Evolutionary conservation across 2,113 vertebrate species (phyloP), one percentile per base, ranked within the genome.

Genomic region (Rhinopithecus roxellana): DNA sequence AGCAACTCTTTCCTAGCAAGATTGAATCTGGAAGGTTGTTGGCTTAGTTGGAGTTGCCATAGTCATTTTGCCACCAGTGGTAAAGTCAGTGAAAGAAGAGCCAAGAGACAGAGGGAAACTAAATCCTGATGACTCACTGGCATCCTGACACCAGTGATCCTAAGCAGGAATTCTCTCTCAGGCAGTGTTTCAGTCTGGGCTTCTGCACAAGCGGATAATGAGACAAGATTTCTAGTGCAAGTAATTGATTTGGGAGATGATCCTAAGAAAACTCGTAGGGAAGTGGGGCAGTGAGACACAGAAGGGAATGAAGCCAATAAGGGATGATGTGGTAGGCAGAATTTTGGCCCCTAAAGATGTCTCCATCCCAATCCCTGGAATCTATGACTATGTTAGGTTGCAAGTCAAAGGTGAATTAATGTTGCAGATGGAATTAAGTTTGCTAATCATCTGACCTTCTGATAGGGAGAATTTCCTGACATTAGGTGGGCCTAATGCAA

Each of bases 311-410:
- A 93, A 23, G 43, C 6, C 30, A 61, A 11, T 3, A n/a, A 23
- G 50, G 3, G 0, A 3, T 13, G 9, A 17, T 43, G 14, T 2
- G 1, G 25, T 5, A 2, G 38, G 55, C 59, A 75, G 48, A n/a
- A 25, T 38, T 8, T 3, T 5, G 32, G 17, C 1, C 32, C 52
- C 43, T 35, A 17, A 67, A 25, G 9, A 32, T 4, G 22, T 17
- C 52, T 8, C 1, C 10, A 22, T 6, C 32, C 32, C 3, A 6
- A 38, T 23, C 30, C 48, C 43, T 4, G 6, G 6, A 25, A 18
- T 35, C 45, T 10, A 61, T 9, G 32, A 64, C 5, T 12, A 10
- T 0, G 38, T 55, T 14, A 35, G n/a, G 35, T 43, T 12, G 40
- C 10, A 27, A 69, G 25, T 69, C 25, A 40, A 74, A 80, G 38